Conservation (phyloP, 2,113 vertebrate species). For the Bettongia penicillata region DNA sequence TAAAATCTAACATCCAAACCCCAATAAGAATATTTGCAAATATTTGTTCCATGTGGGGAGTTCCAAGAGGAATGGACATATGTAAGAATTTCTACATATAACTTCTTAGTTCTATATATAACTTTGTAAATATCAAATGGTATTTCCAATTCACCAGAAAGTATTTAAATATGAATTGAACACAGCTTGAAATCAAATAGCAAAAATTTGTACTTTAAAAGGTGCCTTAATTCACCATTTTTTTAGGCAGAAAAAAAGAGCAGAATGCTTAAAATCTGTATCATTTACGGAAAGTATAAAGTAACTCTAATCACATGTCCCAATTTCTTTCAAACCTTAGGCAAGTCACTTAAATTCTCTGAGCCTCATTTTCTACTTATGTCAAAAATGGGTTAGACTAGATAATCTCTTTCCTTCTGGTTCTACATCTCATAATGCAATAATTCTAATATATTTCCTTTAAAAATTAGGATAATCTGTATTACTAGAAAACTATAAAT, state of each 20-base stretch:
- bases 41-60: constrained; percentile 28
- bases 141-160: constrained; percentile 31
- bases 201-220: constrained; percentile 43
- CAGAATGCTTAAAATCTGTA: constrained; percentile 24
- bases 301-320: constrained; percentile 20
- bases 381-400: neutral
- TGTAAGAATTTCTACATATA: neutral
- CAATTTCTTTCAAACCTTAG: constrained; percentile 43
- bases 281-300: neutral
- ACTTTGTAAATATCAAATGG: neutral
- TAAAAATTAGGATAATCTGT: neutral
- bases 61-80: constrained; percentile 24
- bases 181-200: constrained; percentile 6
- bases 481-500: constrained; percentile 38
- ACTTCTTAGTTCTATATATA: neutral
- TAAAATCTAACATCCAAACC: constrained; percentile 39
- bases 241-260: neutral
- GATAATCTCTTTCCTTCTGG: neutral
- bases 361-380: neutral
- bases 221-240: constrained; percentile 23
- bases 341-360: constrained; percentile 10
- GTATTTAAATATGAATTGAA: constrained; percentile 54
- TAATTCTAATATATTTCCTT: constrained; percentile 9
- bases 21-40: constrained; percentile 31
- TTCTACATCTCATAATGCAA: neutral